phyloP scores from a whole-genome alignment of 2,797 vertebrate genomes.

The Melanitta fusca region DNA sequence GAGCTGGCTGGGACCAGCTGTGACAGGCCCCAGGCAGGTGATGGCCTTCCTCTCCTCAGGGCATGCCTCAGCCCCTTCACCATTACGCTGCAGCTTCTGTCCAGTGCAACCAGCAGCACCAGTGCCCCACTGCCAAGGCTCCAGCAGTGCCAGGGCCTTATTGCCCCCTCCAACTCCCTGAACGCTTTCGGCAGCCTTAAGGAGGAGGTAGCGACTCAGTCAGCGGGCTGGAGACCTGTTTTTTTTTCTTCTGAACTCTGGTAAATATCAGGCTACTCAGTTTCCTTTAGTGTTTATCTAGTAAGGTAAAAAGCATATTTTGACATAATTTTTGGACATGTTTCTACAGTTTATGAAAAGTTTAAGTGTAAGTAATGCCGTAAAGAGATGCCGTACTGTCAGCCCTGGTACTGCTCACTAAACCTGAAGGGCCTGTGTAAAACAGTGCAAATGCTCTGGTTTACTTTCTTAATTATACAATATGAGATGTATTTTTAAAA shows the following conservation, averaged over 20 bases:
- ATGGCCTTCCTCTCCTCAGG: accelerated
- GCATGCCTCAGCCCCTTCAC: background rate
- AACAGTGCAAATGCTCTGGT: background rate
- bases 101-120: accelerated
- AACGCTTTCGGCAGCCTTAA: background rate
- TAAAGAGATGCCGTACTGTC: background rate
- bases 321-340: background rate
- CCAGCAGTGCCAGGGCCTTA: accelerated
- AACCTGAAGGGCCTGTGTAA: background rate
- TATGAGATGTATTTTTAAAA: background rate
- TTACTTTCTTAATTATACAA: background rate
- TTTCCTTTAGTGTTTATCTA: background rate
- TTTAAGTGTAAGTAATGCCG: background rate
- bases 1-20: accelerated
- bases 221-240: background rate
- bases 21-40: accelerated
- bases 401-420: background rate
- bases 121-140: accelerated
- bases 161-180: background rate
- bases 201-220: background rate
- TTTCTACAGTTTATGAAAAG: background rate
- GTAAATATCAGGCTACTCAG: background rate
- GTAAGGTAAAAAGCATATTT: background rate
- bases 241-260: background rate
- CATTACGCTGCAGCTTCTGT: accelerated